Evolutionary conservation across 2,888 invertebrate species (phyloP).

Genomic region (Andrena haemorrhoa): DNA sequence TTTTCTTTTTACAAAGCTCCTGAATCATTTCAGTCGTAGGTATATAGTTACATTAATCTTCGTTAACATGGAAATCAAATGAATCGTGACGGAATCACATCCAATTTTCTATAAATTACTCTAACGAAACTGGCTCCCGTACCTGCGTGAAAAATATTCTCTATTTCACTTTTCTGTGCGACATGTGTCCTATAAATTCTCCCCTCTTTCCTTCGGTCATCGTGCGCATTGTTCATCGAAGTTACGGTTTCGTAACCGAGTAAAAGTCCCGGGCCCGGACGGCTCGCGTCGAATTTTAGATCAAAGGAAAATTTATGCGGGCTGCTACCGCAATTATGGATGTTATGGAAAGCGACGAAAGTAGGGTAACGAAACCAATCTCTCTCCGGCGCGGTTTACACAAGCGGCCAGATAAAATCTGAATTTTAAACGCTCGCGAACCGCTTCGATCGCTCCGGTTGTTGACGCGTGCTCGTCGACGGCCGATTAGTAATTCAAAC

Average conservation of each 20-base stretch:
- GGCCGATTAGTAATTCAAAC: conserved; percentile 27
- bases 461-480: background rate
- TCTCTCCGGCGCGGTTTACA: background rate
- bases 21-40: no score
- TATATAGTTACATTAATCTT: no score
- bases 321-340: conserved; percentile 20
- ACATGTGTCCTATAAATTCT: no score
- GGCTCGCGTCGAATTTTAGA: background rate
- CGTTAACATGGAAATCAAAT: no score
- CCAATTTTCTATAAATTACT: no score
- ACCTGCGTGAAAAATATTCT: no score
- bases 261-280: background rate
- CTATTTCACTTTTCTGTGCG: no score
- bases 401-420: conserved; percentile 31
- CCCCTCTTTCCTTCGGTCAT: background rate
- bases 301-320: conserved; percentile 14
- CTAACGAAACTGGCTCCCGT: no score
- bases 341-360: conserved; percentile 36
- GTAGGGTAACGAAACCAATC: conserved; percentile 48
- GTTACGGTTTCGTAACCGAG: background rate
- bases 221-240: background rate
- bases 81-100: no score
- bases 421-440: conserved; percentile 23
- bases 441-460: background rate
- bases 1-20: background rate